Base-by-base conservation (phyloP, 2,797 vertebrate genomes). In the Hirundo rustica region DNA sequence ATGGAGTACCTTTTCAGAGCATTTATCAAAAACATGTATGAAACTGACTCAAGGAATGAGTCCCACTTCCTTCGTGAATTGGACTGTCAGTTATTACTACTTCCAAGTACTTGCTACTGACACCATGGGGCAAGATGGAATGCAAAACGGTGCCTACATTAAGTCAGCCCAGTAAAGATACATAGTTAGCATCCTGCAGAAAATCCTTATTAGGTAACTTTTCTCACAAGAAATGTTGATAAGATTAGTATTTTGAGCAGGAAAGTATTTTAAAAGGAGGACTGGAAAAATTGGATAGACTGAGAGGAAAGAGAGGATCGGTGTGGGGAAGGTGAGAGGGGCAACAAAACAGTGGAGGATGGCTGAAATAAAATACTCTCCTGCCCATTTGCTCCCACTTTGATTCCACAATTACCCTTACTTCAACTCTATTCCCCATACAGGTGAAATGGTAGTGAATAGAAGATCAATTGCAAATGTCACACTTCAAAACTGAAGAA, bases 401-500 rank as follows among this genome's bases (percentile, higher is more conserved):
- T 27, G 32, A 53, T 68, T 64, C 55, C 60, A 87, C 80, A 51
- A 11, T 78, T 84, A 84, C 40, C 34, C 51, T 71, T 64, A 30
- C 34, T 57, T 84, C 70, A 73, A n/a, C 47, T 85, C 27, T 38
- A 40, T 55, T 93, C 29, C 74, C 90, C 48, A 47, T 11, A 40
- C 22, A 81, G 62, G 74, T 84, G 70, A 84, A 88, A 92, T 18
- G 23, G 47, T 34, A 83, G 66, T 7, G 29, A 92, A 60, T 7
- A 87, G 67, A 72, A 60, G 87, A 88, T 86, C 58, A 54, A 25
- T 40, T 76, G 60, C 15, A 21, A 58, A 29, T 36, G 51, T 73
- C 81, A 88, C 47, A 70, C 62, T 88, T 93, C 38, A 68, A 89
- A 92, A 48, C 47, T 91, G 67, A 89, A 92, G 85, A 91, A 85